Conservation (phyloP, 2,888 invertebrate genomes). For the Ectropis crepuscularia region DNA sequence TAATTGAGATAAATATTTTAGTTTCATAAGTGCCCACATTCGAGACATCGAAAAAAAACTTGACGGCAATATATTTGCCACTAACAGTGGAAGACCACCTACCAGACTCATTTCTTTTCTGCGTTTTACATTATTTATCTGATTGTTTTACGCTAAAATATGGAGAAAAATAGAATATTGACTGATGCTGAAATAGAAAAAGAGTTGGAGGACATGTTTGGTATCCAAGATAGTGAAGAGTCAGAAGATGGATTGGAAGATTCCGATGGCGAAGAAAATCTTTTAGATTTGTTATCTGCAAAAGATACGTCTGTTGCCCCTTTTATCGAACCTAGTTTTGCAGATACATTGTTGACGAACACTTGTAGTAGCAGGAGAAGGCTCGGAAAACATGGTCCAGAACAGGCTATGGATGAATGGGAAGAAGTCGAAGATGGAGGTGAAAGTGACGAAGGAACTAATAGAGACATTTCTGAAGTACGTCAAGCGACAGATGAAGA, state of each 20-base stretch:
- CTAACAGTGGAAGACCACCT: constrained; percentile 11
- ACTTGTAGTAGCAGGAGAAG: constrained; percentile 15
- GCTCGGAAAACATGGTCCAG: constrained; percentile 20
- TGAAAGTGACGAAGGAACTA: constrained; percentile 12
- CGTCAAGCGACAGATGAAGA: constrained; percentile 15
- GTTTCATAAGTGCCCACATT: constrained; percentile 9
- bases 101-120: constrained; percentile 1
- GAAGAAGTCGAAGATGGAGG: constrained; percentile 17
- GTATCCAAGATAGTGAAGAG: constrained; percentile 16
- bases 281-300: constrained; percentile 11
- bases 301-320: constrained; percentile 16
- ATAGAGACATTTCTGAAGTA: constrained; percentile 13
- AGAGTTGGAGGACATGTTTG: constrained; percentile 8
- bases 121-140: constrained; percentile 1
- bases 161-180: constrained; percentile 8
- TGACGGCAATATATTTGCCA: constrained; percentile 22
- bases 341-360: constrained; percentile 11
- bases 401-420: constrained; percentile 21
- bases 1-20: constrained; percentile 4
- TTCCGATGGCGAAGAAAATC: constrained; percentile 5
- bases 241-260: constrained; percentile 8
- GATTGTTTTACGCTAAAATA: constrained; percentile 7
- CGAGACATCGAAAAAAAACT: constrained; percentile 16
- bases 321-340: neutral
- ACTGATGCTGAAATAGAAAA: constrained; percentile 5